Base-by-base conservation (phyloP, 2,888 invertebrate species). In the Anodontia alba region DNA sequence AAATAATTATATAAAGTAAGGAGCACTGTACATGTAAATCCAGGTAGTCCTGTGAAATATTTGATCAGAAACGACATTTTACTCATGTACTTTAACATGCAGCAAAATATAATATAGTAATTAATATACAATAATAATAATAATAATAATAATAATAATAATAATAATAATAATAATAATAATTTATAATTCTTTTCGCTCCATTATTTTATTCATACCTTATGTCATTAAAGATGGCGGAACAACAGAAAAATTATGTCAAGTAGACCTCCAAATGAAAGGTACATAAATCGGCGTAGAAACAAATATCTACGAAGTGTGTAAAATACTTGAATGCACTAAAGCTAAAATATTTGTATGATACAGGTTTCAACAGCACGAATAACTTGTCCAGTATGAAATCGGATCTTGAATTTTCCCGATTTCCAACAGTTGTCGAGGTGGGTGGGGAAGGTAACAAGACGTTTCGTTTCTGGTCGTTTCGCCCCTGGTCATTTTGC, bases 201-300 rank as follows among this genome's bases (percentile, higher is more conserved):
- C 38, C 38, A 38, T 38, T 38, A 8, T 12, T 12, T 46, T 46
- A 20, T 46, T 3, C 46, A 15, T 8, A 46, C 46, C 46, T 12
- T 15, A 46, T 17, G 15, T 62, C 20, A 62, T 33, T 57, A 62
- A 62, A 62, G 62, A 62, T 62, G 62, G 62, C 31, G 62, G 62
- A 31, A 33, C 5, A 62, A 1, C 31, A 33, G 2, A 1, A 51
- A 71, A 51, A 77, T 57, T 49, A 70, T 77, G 77, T 42, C 77
- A 51, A 77, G 31, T 77, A 77, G 77, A 36, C 77, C 62, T 31
- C 72, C 77, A 54, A 77, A 73, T 77, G 77, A 77, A 31, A 72
- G 77, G 77, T 77, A 73, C 23, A n/a, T 7, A 8, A 26, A 3
- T 26, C 10, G 1, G 3, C 26, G 15, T 54, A 54, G 7, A 26